phyloP scores from a whole-genome alignment of 2,113 vertebrate species.

The Gymnogyps californianus region DNA sequence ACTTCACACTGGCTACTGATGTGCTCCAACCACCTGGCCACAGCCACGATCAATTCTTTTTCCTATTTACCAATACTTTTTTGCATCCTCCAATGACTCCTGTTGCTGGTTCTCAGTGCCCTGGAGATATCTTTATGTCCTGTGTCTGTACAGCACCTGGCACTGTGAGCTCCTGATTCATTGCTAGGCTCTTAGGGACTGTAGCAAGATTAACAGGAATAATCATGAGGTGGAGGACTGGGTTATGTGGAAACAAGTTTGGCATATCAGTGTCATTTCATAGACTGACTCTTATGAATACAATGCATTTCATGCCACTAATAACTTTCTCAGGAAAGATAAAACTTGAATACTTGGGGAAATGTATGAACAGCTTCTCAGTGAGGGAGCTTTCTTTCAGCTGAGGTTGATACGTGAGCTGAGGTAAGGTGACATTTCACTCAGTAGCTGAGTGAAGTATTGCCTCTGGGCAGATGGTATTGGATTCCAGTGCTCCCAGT shows the following conservation, averaged over 20 bases:
- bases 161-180: not conserved
- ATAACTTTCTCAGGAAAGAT: not conserved
- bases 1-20: not conserved
- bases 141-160: not conserved
- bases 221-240: not conserved
- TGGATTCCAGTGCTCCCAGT: conserved; percentile 1
- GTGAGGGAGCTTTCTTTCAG: not conserved
- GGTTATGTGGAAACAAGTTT: not conserved
- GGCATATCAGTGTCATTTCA: not conserved
- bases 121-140: not conserved
- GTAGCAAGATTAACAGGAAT: not conserved
- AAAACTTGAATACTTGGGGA: not conserved
- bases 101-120: not conserved
- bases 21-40: not conserved
- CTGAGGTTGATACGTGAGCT: not conserved
- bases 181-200: not conserved
- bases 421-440: not conserved
- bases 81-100: not conserved
- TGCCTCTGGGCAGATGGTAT: not conserved
- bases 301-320: not conserved
- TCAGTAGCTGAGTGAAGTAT: not conserved
- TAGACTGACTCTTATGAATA: not conserved
- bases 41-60: not conserved
- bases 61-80: not conserved
- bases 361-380: not conserved